Conservation (phyloP, 2,888 invertebrate species). For the Calliscelio sp. region DNA sequence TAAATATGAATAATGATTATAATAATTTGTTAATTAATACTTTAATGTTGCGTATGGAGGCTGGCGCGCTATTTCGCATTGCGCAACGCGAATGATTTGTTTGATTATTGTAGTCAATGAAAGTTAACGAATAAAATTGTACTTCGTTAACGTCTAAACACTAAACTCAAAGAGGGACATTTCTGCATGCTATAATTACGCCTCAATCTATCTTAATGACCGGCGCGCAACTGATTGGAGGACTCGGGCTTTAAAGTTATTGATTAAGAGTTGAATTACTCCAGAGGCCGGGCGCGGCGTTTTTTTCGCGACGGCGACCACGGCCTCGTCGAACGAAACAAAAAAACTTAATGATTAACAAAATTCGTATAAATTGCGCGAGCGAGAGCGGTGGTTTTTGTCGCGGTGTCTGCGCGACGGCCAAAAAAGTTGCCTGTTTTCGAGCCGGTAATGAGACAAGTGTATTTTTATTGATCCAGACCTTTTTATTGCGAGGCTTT, state of each 20-base stretch:
- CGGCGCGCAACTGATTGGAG: conserved; percentile 68
- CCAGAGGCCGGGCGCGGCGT: conserved; percentile 20
- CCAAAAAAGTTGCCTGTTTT: conserved; percentile 34
- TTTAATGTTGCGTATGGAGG: conserved; percentile 34
- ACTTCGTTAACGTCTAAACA: conserved; percentile 74
- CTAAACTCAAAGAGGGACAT: conserved; percentile 69
- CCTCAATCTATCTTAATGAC: conserved; percentile 68
- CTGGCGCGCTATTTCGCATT: conserved; percentile 44
- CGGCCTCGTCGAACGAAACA: background rate
- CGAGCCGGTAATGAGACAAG: conserved; percentile 19
- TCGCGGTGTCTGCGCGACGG: conserved; percentile 9
- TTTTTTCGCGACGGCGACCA: conserved; percentile 4
- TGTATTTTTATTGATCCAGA: conserved; percentile 22
- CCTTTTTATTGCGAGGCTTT: conserved; percentile 10
- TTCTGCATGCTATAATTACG: conserved; percentile 69
- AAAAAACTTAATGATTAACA: conserved; percentile 41
- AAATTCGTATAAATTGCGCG: conserved; percentile 43
- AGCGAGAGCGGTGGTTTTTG: conserved; percentile 26
- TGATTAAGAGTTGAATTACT: conserved; percentile 63
- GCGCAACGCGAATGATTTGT: conserved; percentile 68
- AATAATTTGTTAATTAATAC: conserved; percentile 71
- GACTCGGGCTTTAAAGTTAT: conserved; percentile 62
- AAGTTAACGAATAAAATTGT: conserved; percentile 74
- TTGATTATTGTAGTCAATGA: conserved; percentile 72
- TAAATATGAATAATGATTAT: conserved; percentile 71